Base-by-base conservation (phyloP, 1,140 invertebrate species). In the Pseudobourletiella spinata region DNA sequence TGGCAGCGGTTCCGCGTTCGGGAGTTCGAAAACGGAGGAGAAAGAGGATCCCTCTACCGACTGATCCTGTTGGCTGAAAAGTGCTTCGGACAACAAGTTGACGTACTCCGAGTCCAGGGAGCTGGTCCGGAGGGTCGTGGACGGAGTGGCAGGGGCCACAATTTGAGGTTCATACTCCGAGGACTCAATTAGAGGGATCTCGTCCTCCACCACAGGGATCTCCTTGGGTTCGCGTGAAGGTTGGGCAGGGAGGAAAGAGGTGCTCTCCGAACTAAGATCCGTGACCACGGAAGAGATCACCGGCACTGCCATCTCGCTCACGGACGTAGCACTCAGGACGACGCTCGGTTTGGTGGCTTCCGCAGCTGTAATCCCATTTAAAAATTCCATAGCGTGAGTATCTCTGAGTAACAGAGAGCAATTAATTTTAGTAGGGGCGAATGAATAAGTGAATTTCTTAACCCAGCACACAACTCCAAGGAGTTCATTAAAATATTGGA, bases 321-420 rank as follows among this genome's bases (percentile, higher is more conserved):
- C 79, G 57, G 81, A 82, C 2, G 81, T 77, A 59, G 78, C 74
- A 65, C 77, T 77, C 63, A 76, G 71, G 20, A 75, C 72, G 32
- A 76, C 72, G 59, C 61, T 50, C 26, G 59, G 46, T 54, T 30
- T 32, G 18, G n/a, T 2, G n/a, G 4, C 3, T 6, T 57, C 55
- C n/a, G 25, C 55, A n/a, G n/a, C n/a, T n/a, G n/a, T n/a, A n/a
- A n/a, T n/a, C n/a, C n/a, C n/a, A n/a, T n/a, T n/a, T n/a, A n/a
- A n/a, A n/a, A n/a, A n/a, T n/a, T n/a, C n/a, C n/a, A n/a, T n/a
- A n/a, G n/a, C n/a, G n/a, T n/a, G n/a, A n/a, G n/a, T n/a, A n/a
- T n/a, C n/a, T n/a, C n/a, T n/a, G n/a, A n/a, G n/a, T n/a, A n/a
- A n/a, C n/a, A n/a, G n/a, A n/a, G n/a, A n/a, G n/a, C n/a, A n/a